Evolutionary conservation across 1,140 invertebrate species (phyloP).

Genomic region (Wasmannia auropunctata): DNA sequence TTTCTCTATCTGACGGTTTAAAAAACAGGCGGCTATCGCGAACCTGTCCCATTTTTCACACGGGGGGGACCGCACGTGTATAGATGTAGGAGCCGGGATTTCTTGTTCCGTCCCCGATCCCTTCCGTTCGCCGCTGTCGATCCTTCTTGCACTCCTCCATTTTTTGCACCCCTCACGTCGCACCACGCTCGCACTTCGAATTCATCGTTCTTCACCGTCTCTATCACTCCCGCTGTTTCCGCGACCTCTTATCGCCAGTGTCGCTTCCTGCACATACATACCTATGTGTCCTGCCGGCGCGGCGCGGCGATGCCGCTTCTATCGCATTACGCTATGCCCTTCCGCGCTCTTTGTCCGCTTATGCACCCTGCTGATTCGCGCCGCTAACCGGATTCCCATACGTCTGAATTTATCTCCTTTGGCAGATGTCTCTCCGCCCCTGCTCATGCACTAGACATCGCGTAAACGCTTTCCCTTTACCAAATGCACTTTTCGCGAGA

Average conservation of each 20-base stretch:
- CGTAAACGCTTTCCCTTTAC: conserved; percentile 10
- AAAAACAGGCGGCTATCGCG: conserved; percentile 34
- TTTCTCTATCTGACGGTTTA: conserved; percentile 27
- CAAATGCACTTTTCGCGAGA: neutral
- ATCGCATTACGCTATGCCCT: conserved; percentile 54
- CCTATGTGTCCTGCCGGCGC: conserved; percentile 35
- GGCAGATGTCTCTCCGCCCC: conserved; percentile 13
- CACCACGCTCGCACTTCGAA: conserved; percentile 8
- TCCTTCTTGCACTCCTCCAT: conserved; percentile 18
- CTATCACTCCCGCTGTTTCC: conserved; percentile 27
- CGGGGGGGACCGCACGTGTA: neutral
- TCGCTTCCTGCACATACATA: conserved; percentile 16
- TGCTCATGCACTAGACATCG: neutral
- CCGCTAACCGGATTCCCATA: conserved; percentile 52
- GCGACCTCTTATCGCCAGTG: conserved; percentile 43
- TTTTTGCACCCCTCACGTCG: conserved; percentile 8
- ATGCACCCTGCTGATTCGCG: conserved; percentile 46
- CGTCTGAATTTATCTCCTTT: conserved; percentile 54
- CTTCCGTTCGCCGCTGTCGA: conserved; percentile 2
- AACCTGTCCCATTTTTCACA: conserved; percentile 38
- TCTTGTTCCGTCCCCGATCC: conserved; percentile 1
- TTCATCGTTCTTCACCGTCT: conserved; percentile 28
- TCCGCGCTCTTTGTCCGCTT: conserved; percentile 52
- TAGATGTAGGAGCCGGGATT: conserved; percentile 9
- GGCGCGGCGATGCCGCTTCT: conserved; percentile 35